phyloP scores from a whole-genome alignment of 2,797 vertebrate species.

The Nasua narica region DNA sequence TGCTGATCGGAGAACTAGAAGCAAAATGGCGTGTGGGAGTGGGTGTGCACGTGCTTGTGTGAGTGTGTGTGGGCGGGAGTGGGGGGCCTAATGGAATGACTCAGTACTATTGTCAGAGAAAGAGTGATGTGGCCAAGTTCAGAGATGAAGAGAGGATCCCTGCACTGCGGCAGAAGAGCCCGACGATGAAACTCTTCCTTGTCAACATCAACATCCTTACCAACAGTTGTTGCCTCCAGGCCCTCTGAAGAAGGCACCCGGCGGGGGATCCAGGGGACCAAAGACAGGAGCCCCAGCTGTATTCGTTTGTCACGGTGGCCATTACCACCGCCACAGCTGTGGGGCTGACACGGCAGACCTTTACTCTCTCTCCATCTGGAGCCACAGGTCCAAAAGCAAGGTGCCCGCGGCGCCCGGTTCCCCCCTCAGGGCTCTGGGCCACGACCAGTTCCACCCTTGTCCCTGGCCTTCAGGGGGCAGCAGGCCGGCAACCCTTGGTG shows the following conservation, averaged over 20 bases:
- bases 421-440: too few relatives aligned
- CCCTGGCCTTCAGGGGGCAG: too few relatives aligned
- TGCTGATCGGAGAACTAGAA: neutral
- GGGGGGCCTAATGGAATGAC: neutral
- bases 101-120: neutral
- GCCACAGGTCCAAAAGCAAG: too few relatives aligned
- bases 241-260: neutral
- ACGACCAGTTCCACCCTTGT: too few relatives aligned
- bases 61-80: too few relatives aligned
- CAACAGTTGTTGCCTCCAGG: fast-evolving
- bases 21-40: neutral
- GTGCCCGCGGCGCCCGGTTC: too few relatives aligned
- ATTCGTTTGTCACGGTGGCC: too few relatives aligned
- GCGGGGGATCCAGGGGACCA: neutral
- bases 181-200: neutral
- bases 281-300: neutral
- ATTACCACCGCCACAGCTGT: fast-evolving
- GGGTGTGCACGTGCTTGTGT: neutral
- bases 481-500: too few relatives aligned
- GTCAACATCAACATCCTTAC: neutral
- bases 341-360: neutral
- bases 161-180: fast-evolving
- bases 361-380: fast-evolving
- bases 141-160: neutral
- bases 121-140: neutral